These are phyloP conservation scores for Rhodinocichla rosea DNA, from an alignment of 2,113 vertebrate genomes.

Conservation along the genomic window DNA sequence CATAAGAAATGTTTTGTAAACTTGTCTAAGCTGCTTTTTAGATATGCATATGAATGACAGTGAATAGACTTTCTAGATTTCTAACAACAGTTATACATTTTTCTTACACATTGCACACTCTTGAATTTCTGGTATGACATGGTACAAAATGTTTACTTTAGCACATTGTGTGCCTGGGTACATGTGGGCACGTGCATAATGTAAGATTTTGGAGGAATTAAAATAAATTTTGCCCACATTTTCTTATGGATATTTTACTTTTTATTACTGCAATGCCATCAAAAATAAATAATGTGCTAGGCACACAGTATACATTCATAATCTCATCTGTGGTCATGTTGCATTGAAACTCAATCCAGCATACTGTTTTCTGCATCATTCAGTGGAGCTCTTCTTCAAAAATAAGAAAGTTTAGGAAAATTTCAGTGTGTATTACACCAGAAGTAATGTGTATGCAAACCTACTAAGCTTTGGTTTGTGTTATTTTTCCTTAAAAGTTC, in stretches of 20 bases:
- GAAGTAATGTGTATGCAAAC: background rate
- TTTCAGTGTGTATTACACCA: background rate
- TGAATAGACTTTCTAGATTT: conserved; percentile 8
- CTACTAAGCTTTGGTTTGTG: background rate
- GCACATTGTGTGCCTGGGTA: background rate
- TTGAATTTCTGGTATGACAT: conserved; percentile 6
- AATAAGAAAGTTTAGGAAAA: background rate
- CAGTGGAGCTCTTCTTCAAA: background rate
- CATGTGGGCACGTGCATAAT: background rate
- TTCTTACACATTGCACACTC: conserved; percentile 44
- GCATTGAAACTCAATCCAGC: background rate
- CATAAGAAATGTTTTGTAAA: conserved; percentile 58
- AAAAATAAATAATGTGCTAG: background rate
- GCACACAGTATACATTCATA: background rate
- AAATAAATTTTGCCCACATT: conserved; percentile 1
- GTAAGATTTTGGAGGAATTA: conserved; percentile 7
- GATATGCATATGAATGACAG: conserved; percentile 33
- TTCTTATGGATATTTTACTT: background rate
- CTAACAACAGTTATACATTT: conserved; percentile 20
- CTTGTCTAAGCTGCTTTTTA: conserved; percentile 51
- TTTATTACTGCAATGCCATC: background rate
- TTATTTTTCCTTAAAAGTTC: background rate
- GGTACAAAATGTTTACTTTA: conserved; percentile 45
- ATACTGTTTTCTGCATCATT: background rate
- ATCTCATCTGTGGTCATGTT: background rate